Evolutionary conservation across 2,113 vertebrate genomes (phyloP), one percentile per base, ranked within the genome.

Genomic region (Neotoma lepida): DNA sequence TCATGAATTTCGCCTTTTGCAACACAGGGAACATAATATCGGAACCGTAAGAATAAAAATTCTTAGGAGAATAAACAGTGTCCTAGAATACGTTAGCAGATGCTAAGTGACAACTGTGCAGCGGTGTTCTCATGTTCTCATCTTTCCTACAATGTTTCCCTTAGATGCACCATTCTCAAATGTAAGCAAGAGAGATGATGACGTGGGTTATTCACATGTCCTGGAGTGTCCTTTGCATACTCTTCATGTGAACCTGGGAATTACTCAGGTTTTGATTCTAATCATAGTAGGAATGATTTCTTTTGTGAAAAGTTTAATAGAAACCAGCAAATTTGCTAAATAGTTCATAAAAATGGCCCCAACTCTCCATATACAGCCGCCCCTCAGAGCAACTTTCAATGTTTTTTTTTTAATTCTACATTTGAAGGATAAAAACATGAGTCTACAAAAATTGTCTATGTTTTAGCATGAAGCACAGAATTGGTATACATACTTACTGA

Each of bases 341-440:
- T 89, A 2, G 10, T 28, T 82, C 61, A 44, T 51, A 76, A 70
- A 41, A 92, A 86, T 71, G 10, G 8, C 2, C 76, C 89, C 88
- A 13, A 44, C 22, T 86, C 17, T 94, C 24, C 51, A 88, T 39
- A 49, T 51, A 41, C 54, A 71, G 44, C 24, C 66, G 70, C 81
- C 18, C 54, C 78, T n/a, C 22, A 56, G 77, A 71, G 56, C 20
- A 94, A 80, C 2, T 7, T 64, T 30, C 3, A 77, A 44, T 58
- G n/a, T n/a, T n/a, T n/a, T 88, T 68, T n/a, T 70, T 92, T 51
- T 92, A 9, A 28, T 96, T 89, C 61, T 89, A 91, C 80, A 86
- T 73, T 92, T 81, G 44, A 78, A 92, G 71, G 71, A 91, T 96
- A 91, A 97, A 91, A 73, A 66, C n/a, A 20, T 51, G 0, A 0